Evolutionary conservation across 2,888 invertebrate genomes (phyloP), one percentile per base, ranked within the genome.

Genomic region (Rhimphoctona megacephalus): DNA sequence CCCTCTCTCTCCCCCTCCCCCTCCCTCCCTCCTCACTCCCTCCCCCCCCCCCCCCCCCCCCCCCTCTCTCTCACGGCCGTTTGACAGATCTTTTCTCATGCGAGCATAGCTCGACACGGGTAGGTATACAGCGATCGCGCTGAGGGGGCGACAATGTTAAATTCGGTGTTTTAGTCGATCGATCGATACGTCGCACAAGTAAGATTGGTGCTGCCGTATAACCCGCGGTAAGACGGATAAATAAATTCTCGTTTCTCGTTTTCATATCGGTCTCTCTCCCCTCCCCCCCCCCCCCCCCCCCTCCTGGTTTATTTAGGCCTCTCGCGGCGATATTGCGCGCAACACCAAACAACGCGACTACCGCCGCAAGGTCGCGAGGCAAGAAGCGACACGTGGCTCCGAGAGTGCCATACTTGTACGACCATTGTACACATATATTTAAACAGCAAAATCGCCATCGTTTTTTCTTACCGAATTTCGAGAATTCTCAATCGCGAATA

Each of bases 331-430:
- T 54, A 54, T 73, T 46, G 19, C 52, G 36, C 54, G 54, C 54
- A 54, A 30, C 22, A 70, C 43, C 43, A 25, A 43, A 52, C 61
- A 39, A 39, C 74, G 39, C 57, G 43, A 43, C n/a, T 36, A 33
- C 6, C 43, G 22, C n/a, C 43, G 39, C 57, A 74, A 61, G 74
- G 74, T 61, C 57, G 43, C 57, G 74, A 14, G 39, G 17, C 25
- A 61, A 61, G 30, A 19, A 73, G n/a, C 22, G 52, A 74, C 74
- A 74, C 74, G 74, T 74, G 74, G 33, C 74, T 19, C 43, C 33
- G 61, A 74, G 36, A 54, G 36, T 19, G 22, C 54, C 33, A 3
- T 73, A n/a, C 11, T 2, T 54, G n/a, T 49, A 30, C 9, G 33
- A 49, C 14, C 36, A 33, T 66, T n/a, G 6, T 66, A n/a, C 39